These are phyloP conservation scores for Petrophora chlorosata DNA, from an alignment of 2,888 invertebrate genomes.

Conservation along the genomic window DNA sequence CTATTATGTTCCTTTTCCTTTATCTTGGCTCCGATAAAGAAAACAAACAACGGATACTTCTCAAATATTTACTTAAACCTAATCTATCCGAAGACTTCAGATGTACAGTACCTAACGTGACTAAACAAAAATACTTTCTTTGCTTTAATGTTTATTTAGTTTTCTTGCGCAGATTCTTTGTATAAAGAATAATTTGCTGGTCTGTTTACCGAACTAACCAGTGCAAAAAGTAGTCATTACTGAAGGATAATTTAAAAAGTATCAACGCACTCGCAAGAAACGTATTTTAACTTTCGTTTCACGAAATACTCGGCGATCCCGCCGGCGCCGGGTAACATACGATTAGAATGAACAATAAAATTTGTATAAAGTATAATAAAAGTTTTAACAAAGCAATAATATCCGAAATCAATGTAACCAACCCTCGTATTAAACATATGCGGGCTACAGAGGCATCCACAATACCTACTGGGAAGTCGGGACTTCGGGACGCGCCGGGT, in stretches of 20 bases:
- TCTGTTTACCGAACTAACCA: conserved; percentile 31
- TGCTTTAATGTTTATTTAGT: conserved; percentile 13
- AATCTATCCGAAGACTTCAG: conserved; percentile 23
- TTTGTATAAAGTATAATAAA: conserved; percentile 35
- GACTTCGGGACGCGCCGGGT: conserved; percentile 43
- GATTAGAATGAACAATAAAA: conserved; percentile 7
- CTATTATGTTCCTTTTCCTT: conserved; percentile 22
- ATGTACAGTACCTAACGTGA: conserved; percentile 17
- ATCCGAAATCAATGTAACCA: conserved; percentile 53
- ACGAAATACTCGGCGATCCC: neutral
- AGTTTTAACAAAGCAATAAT: conserved; percentile 51
- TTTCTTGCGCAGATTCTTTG: conserved; percentile 3
- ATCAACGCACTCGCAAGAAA: conserved; percentile 22
- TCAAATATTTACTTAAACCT: conserved; percentile 30
- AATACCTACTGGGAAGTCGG: conserved; percentile 46
- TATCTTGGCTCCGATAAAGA: conserved; percentile 38
- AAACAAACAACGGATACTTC: conserved; percentile 35
- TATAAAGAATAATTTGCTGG: conserved; percentile 31
- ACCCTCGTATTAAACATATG: conserved; percentile 64
- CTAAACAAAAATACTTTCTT: conserved; percentile 20
- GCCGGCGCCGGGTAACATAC: conserved; percentile 13
- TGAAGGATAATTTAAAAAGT: conserved; percentile 30
- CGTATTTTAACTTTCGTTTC: conserved; percentile 27
- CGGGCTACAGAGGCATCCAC: conserved; percentile 58
- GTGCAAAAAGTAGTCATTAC: conserved; percentile 18